Conservation (phyloP, 2,888 invertebrate species). For the Noctua janthe region DNA sequence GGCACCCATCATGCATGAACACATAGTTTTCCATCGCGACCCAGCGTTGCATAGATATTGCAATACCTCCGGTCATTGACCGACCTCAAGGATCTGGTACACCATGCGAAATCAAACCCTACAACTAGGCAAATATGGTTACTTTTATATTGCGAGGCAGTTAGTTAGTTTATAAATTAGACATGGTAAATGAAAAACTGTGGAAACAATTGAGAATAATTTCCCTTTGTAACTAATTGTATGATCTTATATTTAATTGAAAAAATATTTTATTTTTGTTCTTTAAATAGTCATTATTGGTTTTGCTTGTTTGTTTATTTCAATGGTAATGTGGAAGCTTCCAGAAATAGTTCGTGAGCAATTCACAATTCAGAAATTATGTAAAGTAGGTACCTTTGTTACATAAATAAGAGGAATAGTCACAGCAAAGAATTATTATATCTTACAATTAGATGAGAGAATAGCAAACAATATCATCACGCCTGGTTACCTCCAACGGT, state of each 20-base stretch:
- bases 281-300: neutral
- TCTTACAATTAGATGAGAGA: neutral
- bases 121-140: neutral
- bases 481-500: neutral
- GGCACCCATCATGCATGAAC: constrained; percentile 58
- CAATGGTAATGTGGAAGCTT: constrained; percentile 13
- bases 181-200: constrained; percentile 61
- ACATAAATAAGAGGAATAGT: neutral
- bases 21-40: constrained; percentile 58
- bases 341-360: constrained; percentile 14
- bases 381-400: neutral
- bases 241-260: constrained; percentile 53
- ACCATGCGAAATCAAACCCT: constrained; percentile 41
- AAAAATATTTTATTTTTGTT: constrained; percentile 39
- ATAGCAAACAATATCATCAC: neutral
- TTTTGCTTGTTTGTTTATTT: constrained; percentile 15
- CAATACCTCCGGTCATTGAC: constrained; percentile 76
- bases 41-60: constrained; percentile 71
- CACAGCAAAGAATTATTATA: neutral
- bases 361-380: neutral
- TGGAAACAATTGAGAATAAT: constrained; percentile 64
- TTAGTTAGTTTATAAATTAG: constrained; percentile 62
- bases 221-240: constrained; percentile 64
- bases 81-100: constrained; percentile 77
- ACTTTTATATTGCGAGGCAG: constrained; percentile 14